Evolutionary conservation across 2,113 vertebrate genomes (phyloP), one percentile per base, ranked within the genome.

Genomic region (Nothocercus nigrocapillus): DNA sequence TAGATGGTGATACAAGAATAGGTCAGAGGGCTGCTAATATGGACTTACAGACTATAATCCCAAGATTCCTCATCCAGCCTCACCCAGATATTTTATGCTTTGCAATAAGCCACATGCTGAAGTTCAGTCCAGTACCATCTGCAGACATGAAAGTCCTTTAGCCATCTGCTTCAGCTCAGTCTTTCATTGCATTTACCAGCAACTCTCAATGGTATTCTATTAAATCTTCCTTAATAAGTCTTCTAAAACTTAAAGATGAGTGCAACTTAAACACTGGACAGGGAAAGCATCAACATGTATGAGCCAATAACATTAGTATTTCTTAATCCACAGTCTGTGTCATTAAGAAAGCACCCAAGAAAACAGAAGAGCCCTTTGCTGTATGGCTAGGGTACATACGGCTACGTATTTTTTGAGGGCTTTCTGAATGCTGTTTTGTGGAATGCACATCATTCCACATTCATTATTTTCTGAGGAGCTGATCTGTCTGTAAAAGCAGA

Each of bases 401-500:
- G 44, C 44, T 44, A 44, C 44, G 16, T 44, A 44, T 44, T 44
- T 44, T 59, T 34, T 44, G 59, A 84, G 53, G 69, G 47, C 34
- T 73, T 76, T 45, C 44, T 84, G 53, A 61, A 58, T 47, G 77
- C 16, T 76, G 69, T 22, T 90, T 25, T 87, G 81, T 68, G 86
- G 76, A 95, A 92, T 40, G 69, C 83, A 92, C 56, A 93, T 82
- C 51, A n/a, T n/a, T n/a, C 30, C 47, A 61, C 61, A 92, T 76
- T 78, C 53, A 93, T 95, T 90, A 61, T 30, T 24, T 75, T 58
- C 84, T 85, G 38, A 90, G 82, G 69, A 24, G 84, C 70, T 88
- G 82, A 94, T 70, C 68, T 79, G 74, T 79, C 91, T 93, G 51
- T 27, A 69, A 90, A 90, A 92, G 64, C 53, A 86, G 77, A 78